Evolutionary conservation across 2,797 vertebrate genomes (phyloP), one percentile per base, ranked within the genome.

Genomic region (Sebastes cheni): DNA sequence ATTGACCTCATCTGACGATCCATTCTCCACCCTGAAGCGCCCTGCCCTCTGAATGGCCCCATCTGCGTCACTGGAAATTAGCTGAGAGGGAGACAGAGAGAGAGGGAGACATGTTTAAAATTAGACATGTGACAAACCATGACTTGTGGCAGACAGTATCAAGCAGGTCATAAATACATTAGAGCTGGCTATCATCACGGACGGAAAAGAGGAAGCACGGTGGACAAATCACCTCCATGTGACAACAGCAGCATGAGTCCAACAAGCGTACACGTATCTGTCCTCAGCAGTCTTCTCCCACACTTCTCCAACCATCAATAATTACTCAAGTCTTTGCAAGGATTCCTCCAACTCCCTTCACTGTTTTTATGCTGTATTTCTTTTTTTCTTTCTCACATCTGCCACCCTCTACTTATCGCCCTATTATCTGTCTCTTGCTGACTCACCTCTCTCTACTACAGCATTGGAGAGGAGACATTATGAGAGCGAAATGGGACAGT

Each of bases 41-140:
- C 99, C 98, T 13, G 99, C 99, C 93, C 98, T 96, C 92, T 99
- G 99, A 91, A 99, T 99, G 84, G 99, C 99, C 92, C 99, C 99
- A 89, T 99, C 98, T 27, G 98, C 98, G 83, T 99, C 99, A 72
- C 98, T 99, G 93, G 98, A 99, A 90, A 99, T 99, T 90, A 99
- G 97, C 98, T 99, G 80, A 81, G 73, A 85, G 67, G 81, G 75
- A 86, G 60, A 27, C 62, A 88, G 62, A 76, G 14, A 60, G 23
- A 79, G 32, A 75, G 65, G 36, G 74, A 80, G 81, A 89, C 76
- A 87, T 58, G 72, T 68, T 90, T 87, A 89, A 82, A 88, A 86
- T 91, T 83, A 91, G 89, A 81, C 64, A 52, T 34, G 12, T 80
- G 77, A 88, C 80, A 81, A 77, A 81, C 69, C 73, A 66, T 62